Evolutionary conservation across 2,113 vertebrate genomes (phyloP).

Genomic region (Cairina moschata): DNA sequence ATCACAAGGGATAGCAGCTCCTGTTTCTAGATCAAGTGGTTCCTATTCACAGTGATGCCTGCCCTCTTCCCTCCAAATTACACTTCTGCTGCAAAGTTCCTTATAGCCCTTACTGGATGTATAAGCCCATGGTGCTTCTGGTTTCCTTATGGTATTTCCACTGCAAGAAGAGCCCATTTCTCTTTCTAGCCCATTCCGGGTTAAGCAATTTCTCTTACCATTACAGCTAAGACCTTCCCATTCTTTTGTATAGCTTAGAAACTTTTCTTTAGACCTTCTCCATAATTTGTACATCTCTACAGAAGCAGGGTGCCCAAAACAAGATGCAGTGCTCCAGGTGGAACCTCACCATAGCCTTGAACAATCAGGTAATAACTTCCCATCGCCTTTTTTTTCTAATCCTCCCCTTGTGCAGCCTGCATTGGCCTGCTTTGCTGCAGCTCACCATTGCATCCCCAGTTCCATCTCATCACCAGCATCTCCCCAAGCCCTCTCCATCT

Average conservation of each 20-base stretch:
- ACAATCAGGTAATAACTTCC: constrained; percentile 69
- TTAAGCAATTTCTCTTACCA: neutral
- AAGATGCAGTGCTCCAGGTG: constrained; percentile 71
- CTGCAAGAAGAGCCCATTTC: neutral
- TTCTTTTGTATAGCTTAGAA: constrained; percentile 14
- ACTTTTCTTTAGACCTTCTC: constrained; percentile 63
- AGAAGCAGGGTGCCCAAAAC: constrained; percentile 72
- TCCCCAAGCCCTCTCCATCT: constrained; percentile 16
- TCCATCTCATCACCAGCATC: constrained; percentile 26
- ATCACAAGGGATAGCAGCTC: neutral
- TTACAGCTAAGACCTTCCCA: neutral
- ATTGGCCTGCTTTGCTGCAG: neutral
- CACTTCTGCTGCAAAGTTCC: rapidly evolving
- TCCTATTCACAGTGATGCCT: neutral
- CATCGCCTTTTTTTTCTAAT: neutral
- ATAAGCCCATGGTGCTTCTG: neutral
- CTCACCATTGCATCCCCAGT: constrained; percentile 37
- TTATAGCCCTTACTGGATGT: neutral
- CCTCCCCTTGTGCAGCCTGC: constrained; percentile 1
- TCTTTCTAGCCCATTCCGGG: neutral
- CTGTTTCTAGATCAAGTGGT: neutral
- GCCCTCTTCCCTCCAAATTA: neutral
- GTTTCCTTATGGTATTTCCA: neutral
- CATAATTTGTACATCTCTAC: constrained; percentile 70
- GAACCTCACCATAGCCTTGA: constrained; percentile 74